Conservation (phyloP, 1,140 invertebrate species). For the Drosophila mauritiana region DNA sequence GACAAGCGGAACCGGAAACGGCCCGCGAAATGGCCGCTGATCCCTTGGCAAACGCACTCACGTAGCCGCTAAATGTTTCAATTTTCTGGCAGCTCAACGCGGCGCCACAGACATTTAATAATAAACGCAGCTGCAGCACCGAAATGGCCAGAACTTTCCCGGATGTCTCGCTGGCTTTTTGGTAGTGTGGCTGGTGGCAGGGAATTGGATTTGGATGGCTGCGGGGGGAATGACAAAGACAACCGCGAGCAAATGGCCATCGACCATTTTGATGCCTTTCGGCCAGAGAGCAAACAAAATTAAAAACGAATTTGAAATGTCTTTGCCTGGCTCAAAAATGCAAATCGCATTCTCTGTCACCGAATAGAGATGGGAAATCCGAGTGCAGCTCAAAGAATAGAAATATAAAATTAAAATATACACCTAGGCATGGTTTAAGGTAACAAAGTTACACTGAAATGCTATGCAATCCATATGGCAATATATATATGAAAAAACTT, state of each 20-base stretch:
- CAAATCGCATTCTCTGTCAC: slow-evolving; percentile 61
- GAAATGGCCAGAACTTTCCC: slow-evolving; percentile 32
- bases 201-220: not conserved
- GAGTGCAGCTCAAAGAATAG: not conserved
- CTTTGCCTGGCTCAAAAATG: slow-evolving; percentile 66
- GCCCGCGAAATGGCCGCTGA: slow-evolving; percentile 34
- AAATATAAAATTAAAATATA: not conserved
- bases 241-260: slow-evolving; percentile 55
- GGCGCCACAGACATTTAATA: slow-evolving; percentile 72
- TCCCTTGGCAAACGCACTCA: slow-evolving; percentile 60
- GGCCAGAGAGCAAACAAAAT: slow-evolving; percentile 75
- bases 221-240: slow-evolving; percentile 34
- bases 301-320: slow-evolving; percentile 77
- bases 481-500: no score
- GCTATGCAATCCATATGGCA: not conserved
- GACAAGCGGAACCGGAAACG: slow-evolving; percentile 55
- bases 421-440: no score
- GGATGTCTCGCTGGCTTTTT: slow-evolving; percentile 3
- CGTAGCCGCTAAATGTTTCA: slow-evolving; percentile 74
- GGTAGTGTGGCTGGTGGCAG: not conserved
- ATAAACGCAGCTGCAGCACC: slow-evolving; percentile 56
- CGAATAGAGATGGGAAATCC: slow-evolving; percentile 15
- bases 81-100: slow-evolving; percentile 74
- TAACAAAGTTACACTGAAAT: not conserved
- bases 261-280: slow-evolving; percentile 46